phyloP scores from a whole-genome alignment of 2,888 invertebrate species.

The Trisateles emortualis region DNA sequence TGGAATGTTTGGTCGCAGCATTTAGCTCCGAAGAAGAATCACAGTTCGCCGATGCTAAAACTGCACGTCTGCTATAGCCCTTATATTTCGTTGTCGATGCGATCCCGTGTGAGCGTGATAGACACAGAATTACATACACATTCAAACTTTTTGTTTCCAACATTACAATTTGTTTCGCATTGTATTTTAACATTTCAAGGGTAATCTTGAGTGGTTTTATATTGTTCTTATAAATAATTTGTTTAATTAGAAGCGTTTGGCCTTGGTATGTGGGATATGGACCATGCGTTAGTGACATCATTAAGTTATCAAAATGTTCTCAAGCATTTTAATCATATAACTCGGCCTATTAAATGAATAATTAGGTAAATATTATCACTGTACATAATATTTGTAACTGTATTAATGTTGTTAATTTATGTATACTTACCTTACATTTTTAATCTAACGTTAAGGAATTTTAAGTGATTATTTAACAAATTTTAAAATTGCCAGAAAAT shows the following conservation, averaged over 20 bases:
- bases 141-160: background rate
- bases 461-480: too few species aligned
- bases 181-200: slow-evolving; percentile 48
- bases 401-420: too few species aligned
- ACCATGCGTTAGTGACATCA: slow-evolving; percentile 9
- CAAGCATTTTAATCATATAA: slow-evolving; percentile 4
- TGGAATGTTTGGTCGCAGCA: too few species aligned
- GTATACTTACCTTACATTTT: too few species aligned
- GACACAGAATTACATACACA: slow-evolving; percentile 8
- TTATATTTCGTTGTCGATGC: slow-evolving; percentile 20
- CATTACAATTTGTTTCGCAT: slow-evolving; percentile 10
- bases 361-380: background rate
- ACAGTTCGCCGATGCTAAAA: too few species aligned
- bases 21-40: too few species aligned
- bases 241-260: slow-evolving; percentile 10
- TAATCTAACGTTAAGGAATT: too few species aligned
- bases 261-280: slow-evolving; percentile 18
- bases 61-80: too few species aligned
- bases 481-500: too few species aligned
- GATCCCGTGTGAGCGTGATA: slow-evolving; percentile 43
- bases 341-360: background rate
- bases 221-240: slow-evolving; percentile 21
- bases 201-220: slow-evolving; percentile 27
- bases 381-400: too few species aligned
- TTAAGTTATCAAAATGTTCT: slow-evolving; percentile 4